These are phyloP conservation scores for Rafetus swinhoei DNA, from an alignment of 2,113 vertebrate species.

Conservation along the genomic window DNA sequence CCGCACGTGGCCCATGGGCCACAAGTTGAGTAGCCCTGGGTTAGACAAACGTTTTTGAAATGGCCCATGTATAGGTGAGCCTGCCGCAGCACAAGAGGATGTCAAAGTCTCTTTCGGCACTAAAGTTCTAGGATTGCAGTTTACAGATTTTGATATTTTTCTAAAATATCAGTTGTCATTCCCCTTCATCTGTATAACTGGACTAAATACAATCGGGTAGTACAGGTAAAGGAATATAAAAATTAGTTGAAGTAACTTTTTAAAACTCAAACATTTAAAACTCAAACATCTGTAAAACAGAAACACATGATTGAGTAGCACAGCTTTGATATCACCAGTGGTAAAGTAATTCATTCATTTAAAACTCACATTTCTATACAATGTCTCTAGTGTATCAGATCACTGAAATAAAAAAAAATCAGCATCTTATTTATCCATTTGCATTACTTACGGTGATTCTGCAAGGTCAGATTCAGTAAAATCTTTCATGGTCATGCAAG, in stretches of 20 bases:
- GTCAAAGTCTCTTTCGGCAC: not conserved
- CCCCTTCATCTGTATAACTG: not conserved
- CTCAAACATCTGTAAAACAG: not conserved
- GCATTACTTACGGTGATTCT: not conserved
- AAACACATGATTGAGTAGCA: not conserved
- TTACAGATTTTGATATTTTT: not conserved
- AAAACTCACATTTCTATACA: not conserved
- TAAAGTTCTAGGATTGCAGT: not conserved
- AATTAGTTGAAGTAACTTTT: not conserved
- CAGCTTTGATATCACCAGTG: not conserved
- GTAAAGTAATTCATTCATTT: not conserved
- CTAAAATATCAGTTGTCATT: conserved; percentile 2
- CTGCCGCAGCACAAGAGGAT: not conserved
- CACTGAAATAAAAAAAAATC: not conserved
- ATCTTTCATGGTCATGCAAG: not conserved
- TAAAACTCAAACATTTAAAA: not conserved
- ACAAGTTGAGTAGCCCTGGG: not conserved
- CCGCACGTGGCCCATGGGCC: too few relatives aligned
- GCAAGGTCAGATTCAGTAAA: not conserved
- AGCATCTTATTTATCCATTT: not conserved
- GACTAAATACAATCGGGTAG: not conserved
- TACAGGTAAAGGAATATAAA: not conserved
- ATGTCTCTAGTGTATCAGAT: not conserved
- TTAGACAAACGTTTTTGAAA: not conserved
- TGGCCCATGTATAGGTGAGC: not conserved